These are phyloP conservation scores for Lepus oiostolus DNA, from an alignment of 2,797 vertebrate genomes.

Conservation along the genomic window DNA sequence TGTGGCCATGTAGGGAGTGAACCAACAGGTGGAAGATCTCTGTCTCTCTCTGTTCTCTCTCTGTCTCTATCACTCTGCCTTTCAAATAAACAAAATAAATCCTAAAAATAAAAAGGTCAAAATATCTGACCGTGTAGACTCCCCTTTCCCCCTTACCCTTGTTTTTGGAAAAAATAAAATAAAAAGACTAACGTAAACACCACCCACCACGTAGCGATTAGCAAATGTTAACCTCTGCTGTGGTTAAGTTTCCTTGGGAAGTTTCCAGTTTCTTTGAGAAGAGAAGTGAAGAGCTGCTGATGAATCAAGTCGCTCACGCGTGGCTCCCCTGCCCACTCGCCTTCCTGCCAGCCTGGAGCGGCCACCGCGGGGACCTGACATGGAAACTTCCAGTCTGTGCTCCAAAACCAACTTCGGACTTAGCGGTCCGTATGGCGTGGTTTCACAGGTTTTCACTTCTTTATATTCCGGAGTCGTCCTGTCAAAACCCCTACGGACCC, in stretches of 20 bases:
- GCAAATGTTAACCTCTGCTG: neutral
- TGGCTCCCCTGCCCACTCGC: no score
- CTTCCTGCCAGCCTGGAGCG: neutral
- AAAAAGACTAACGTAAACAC: neutral
- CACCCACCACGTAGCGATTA: neutral
- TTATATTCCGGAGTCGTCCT: constrained; percentile 64
- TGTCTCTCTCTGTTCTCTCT: neutral
- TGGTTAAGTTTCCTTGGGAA: neutral
- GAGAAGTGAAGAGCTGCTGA: constrained; percentile 1
- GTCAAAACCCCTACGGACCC: constrained; percentile 21
- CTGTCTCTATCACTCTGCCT: neutral
- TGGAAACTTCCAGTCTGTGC: neutral
- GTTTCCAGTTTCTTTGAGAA: neutral
- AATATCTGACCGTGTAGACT: neutral
- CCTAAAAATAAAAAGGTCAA: neutral
- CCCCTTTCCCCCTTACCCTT: neutral
- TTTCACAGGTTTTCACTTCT: constrained; percentile 31
- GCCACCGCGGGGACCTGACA: neutral
- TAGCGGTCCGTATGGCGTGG: no score
- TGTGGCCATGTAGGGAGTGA: no score
- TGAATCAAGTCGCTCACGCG: neutral
- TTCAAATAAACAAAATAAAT: neutral
- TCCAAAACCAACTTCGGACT: neutral
- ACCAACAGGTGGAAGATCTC: no score
- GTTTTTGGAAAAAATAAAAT: constrained; percentile 10